Evolutionary conservation across 2,797 vertebrate genomes (phyloP).

Genomic region (Syngnathus rostellatus): DNA sequence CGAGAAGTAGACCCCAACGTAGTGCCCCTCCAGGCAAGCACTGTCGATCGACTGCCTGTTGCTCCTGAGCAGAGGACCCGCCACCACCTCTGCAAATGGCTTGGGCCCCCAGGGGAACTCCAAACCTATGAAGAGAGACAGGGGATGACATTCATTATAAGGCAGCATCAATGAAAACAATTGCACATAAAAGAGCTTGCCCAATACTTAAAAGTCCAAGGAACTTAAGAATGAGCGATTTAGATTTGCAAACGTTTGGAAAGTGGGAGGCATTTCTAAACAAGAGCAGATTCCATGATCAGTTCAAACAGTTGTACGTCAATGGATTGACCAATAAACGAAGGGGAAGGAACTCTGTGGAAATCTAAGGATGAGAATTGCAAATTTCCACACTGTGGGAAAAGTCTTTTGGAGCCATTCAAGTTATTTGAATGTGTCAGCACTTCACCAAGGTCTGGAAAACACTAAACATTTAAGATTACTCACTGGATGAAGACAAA

Average conservation of each 20-base stretch:
- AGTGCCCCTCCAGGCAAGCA: conserved; percentile 84
- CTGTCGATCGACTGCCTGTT: conserved; percentile 86
- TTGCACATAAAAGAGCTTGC: background rate
- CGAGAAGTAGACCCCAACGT: conserved; percentile 95
- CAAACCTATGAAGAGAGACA: conserved; percentile 68
- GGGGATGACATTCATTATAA: background rate
- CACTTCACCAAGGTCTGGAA: conserved; percentile 1
- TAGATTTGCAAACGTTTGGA: background rate
- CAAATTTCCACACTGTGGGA: background rate
- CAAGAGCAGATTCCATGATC: background rate
- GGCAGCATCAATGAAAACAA: background rate
- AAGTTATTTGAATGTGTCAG: background rate
- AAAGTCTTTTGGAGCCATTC: background rate
- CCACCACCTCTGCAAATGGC: conserved; percentile 93
- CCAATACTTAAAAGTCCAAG: background rate
- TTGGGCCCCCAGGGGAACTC: conserved; percentile 99
- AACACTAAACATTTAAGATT: background rate
- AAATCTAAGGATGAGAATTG: background rate
- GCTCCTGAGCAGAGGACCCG: conserved; percentile 86
- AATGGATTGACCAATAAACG: background rate
- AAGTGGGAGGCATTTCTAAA: background rate
- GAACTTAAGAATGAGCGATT: background rate
- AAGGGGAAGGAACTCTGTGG: background rate
- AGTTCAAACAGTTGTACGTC: background rate
- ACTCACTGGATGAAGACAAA: background rate